Base-by-base conservation (phyloP, 2,113 vertebrate genomes). In the Apteryx owenii region DNA sequence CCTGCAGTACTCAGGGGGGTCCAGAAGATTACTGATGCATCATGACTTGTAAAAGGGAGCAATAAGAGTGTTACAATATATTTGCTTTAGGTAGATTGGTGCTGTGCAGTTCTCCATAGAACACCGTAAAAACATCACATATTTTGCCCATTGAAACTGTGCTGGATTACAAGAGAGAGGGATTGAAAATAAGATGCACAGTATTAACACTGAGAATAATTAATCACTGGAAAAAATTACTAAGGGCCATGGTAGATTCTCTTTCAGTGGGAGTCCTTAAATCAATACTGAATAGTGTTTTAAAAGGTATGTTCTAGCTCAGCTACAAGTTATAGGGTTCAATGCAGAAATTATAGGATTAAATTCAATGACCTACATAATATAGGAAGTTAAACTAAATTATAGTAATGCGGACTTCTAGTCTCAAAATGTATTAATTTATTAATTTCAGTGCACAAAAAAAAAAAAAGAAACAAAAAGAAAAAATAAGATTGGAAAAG, bases 201-300 rank as follows among this genome's bases (percentile, higher is more conserved):
- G 42, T 88, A 53, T 89, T 94, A 97, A 72, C 50, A 82, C 16
- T 50, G 44, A 77, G 29, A 23, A 22, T 70, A 88, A 89, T 92
- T 94, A 95, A 94, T 85, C 78, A 89, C 21, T 62, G 71, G 50
- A 89, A 81, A 19, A 89, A 95, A 94, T 85, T 77, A 83, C 40
- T 6, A 1, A 80, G 28, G 23, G 36, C 40, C 40, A 8, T 36
- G 33, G 77, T 28, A 81, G 20, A 58, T 89, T 90, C 26, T 36
- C 23, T 95, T 81, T 91, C 66, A 42, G 26, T 77, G 40, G 26
- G n/a, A 92, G 54, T 83, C 62, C n/a, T 89, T 91, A 92, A 73
- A 93, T 89, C 86, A 91, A 19, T 85, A 89, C 10, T 80, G 50
- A 76, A 61, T 44, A 81, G 33, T 4, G 87, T 94, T 87, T 89